A percentile compares a stretch with the other conserved stretches of the same genome.
These are phyloP conservation scores for Crotophaga sulcirostris DNA, from an alignment of 2,113 vertebrate species.

Conservation along the genomic window DNA sequence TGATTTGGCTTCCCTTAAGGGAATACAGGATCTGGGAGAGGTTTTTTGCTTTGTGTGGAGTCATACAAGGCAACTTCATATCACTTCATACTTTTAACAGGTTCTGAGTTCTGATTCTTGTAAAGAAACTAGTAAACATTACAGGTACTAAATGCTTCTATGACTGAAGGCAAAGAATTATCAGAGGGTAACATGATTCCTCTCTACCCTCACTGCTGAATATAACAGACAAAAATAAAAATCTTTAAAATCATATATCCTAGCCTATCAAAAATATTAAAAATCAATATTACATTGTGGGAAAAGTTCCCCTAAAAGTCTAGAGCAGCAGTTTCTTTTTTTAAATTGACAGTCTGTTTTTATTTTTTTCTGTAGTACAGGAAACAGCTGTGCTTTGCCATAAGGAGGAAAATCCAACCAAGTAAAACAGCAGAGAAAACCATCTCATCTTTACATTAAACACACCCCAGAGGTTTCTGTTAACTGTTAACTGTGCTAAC, in stretches of 20 bases:
- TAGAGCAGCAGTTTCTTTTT: not conserved
- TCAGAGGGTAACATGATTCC: slow-evolving; percentile 1
- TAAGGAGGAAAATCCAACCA: not conserved
- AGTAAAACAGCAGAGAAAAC: not conserved
- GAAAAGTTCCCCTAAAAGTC: not conserved
- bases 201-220: not conserved
- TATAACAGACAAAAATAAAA: not conserved
- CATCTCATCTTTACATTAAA: not conserved
- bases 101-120: not conserved
- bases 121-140: not conserved
- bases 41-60: not conserved
- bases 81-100: not conserved
- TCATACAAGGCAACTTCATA: not conserved
- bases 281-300: not conserved
- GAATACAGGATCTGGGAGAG: not conserved
- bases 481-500: not conserved
- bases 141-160: not conserved
- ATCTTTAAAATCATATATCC: not conserved
- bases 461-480: not conserved
- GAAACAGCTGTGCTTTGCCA: not conserved
- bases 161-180: slow-evolving; percentile 19
- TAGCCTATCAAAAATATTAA: not conserved
- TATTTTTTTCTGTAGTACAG: not conserved
- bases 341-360: not conserved
- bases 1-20: not conserved